phyloP scores from a whole-genome alignment of 1,140 invertebrate genomes.

The Periplaneta americana region DNA sequence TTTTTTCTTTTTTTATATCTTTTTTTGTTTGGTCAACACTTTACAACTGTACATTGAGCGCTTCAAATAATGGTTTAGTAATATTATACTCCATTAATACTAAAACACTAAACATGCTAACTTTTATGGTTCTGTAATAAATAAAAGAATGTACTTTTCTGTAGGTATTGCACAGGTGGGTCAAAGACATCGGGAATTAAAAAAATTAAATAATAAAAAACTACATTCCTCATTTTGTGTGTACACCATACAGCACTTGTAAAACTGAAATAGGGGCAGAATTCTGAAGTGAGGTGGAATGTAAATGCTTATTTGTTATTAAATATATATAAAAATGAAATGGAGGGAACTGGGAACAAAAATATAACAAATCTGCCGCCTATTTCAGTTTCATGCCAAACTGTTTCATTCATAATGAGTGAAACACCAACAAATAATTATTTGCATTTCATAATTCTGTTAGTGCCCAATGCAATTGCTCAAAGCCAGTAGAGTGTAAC shows the following conservation, averaged over 20 bases:
- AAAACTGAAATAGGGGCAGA: slow-evolving; percentile 16
- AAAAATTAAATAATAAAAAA: background rate
- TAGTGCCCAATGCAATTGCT: background rate
- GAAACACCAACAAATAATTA: background rate
- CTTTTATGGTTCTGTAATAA: slow-evolving; percentile 18
- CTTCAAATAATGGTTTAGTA: slow-evolving; percentile 19
- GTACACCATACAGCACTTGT: slow-evolving; percentile 7
- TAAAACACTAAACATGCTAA: slow-evolving; percentile 25
- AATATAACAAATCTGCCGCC: background rate
- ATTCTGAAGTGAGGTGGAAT: slow-evolving; percentile 21
- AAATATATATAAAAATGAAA: slow-evolving; percentile 6
- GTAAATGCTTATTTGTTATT: slow-evolving; percentile 22
- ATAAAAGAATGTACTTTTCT: slow-evolving; percentile 15
- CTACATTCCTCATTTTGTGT: background rate
- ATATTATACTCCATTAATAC: slow-evolving; percentile 11
- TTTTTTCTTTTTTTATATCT: slow-evolving; percentile 13
- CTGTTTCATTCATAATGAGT: background rate
- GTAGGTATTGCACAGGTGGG: slow-evolving; percentile 22
- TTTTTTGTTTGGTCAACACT: slow-evolving; percentile 25
- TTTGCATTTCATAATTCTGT: background rate
- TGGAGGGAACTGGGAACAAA: slow-evolving; percentile 7
- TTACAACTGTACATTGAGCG: slow-evolving; percentile 30
- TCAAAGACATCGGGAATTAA: slow-evolving; percentile 1
- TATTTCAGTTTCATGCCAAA: background rate
- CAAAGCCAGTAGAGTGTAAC: background rate